These are phyloP conservation scores for Sarcophaga subvicina DNA, from an alignment of 2,888 invertebrate species.

Conservation along the genomic window DNA sequence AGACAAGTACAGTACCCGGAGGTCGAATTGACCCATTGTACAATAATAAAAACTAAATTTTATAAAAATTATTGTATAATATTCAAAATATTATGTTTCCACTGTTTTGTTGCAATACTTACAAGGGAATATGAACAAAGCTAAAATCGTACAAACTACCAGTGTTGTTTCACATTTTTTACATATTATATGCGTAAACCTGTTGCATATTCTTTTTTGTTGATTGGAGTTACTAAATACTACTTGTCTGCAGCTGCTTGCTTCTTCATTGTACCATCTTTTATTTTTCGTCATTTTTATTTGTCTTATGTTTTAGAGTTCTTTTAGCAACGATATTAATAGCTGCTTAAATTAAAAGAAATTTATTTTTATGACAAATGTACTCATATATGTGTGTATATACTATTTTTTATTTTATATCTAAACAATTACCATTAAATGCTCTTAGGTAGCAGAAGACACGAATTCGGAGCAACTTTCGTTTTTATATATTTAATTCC, in stretches of 20 bases:
- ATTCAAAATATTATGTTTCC: too few species aligned
- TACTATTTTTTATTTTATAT: too few species aligned
- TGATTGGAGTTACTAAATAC: neutral
- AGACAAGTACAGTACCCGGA: too few species aligned
- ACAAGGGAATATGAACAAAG: constrained; percentile 6
- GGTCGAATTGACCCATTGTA: too few species aligned
- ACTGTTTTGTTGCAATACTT: neutral
- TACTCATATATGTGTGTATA: too few species aligned
- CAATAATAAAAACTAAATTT: too few species aligned
- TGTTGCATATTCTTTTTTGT: constrained; percentile 23
- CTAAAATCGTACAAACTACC: neutral
- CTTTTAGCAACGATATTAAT: neutral
- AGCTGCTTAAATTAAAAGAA: too few species aligned
- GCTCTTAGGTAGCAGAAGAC: neutral
- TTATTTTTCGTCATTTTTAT: constrained; percentile 5
- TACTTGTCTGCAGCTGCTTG: constrained; percentile 45
- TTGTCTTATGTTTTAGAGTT: neutral
- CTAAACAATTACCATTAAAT: neutral
- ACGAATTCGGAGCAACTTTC: neutral
- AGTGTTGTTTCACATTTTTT: neutral
- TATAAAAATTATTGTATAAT: too few species aligned
- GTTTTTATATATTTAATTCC: neutral
- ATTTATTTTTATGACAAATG: too few species aligned
- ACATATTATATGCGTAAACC: neutral
- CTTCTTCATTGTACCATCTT: neutral